Base-by-base conservation (phyloP, 2,113 vertebrate species). In the Myxocyprinus asiaticus region DNA sequence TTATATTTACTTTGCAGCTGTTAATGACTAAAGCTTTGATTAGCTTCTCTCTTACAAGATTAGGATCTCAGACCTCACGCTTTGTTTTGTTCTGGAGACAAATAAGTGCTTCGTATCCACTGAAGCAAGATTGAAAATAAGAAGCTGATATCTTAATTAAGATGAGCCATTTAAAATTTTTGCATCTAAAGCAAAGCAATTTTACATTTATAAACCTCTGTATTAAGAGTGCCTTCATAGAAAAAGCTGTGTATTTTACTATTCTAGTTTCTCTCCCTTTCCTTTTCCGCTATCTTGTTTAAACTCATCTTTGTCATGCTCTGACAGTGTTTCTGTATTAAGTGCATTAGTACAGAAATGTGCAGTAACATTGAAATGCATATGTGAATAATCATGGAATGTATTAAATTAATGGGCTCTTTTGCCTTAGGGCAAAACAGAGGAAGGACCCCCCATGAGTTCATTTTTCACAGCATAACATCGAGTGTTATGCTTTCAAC, bases 371-470 rank as follows among this genome's bases (percentile, higher is more conserved):
- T 90, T 87, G 88, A 92, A 92, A 93, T 89, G 87, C 87, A 84
- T 86, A 89, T 88, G 88, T 86, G 89, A 91, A 93, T 92, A 92
- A 90, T 90, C 88, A 89, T 77, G 84, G 90, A 91, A 91, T 92
- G 89, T 91, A 93, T 91, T 92, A 92, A 93, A 93, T 93, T 90
- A 93, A 92, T 92, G 91, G 90, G 88, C 87, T 89, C 83, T 93
- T 92, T 93, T 90, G 92, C 93, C 92, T 92, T 73, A 7, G 90
- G 92, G 90, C 90, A 90, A 88, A 90, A 92, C 88, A 86, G 87
- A 92, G 90, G 90, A 89, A 85, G 89, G 88, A 90, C 91, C 91
- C 89, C 90, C 89, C 85, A 89, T 91, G 91, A 92, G 89, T 92
- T 91, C 87, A 93, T 92, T 93, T 91, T 92, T 93, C 90, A 91